Evolutionary conservation across 2,113 vertebrate genomes (phyloP).

Genomic region (Mormyrus lacerda): DNA sequence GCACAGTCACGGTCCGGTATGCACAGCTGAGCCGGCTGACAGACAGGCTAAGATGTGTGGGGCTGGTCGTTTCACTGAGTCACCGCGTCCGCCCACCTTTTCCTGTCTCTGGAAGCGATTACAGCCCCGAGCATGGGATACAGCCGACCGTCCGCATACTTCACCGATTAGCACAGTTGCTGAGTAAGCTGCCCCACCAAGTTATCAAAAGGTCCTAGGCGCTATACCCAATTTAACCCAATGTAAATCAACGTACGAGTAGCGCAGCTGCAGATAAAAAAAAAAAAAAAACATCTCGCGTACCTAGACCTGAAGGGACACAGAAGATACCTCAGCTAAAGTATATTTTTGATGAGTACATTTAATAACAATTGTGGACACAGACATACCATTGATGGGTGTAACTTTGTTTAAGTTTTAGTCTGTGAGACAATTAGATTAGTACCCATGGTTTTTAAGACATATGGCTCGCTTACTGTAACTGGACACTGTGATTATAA

Average conservation of each 20-base stretch:
- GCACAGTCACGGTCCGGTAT: neutral
- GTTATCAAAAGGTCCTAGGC: slow-evolving; percentile 7
- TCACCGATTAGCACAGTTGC: slow-evolving; percentile 37
- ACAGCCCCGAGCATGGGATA: slow-evolving; percentile 30
- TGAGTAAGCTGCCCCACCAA: slow-evolving; percentile 31
- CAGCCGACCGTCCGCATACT: slow-evolving; percentile 35
- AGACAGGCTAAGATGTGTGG: neutral
- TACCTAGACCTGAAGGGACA: neutral
- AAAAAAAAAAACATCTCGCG: neutral
- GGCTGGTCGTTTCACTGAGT: neutral
- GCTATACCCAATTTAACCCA: neutral
- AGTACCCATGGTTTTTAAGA: neutral
- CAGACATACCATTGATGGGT: neutral
- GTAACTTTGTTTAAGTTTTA: neutral
- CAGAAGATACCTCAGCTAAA: neutral
- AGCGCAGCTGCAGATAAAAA: neutral
- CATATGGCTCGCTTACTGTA: slow-evolving; percentile 2
- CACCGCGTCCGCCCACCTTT: slow-evolving; percentile 60
- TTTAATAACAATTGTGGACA: neutral
- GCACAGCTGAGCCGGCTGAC: neutral
- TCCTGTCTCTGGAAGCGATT: slow-evolving; percentile 36
- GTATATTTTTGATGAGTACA: neutral
- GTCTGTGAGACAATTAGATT: neutral
- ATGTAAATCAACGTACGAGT: neutral
- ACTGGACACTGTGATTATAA: slow-evolving; percentile 3